A percentile compares a stretch with the other conserved stretches of the same genome.
phyloP scores from a whole-genome alignment of 2,797 vertebrate genomes.

The Eutrigla gurnardus region DNA sequence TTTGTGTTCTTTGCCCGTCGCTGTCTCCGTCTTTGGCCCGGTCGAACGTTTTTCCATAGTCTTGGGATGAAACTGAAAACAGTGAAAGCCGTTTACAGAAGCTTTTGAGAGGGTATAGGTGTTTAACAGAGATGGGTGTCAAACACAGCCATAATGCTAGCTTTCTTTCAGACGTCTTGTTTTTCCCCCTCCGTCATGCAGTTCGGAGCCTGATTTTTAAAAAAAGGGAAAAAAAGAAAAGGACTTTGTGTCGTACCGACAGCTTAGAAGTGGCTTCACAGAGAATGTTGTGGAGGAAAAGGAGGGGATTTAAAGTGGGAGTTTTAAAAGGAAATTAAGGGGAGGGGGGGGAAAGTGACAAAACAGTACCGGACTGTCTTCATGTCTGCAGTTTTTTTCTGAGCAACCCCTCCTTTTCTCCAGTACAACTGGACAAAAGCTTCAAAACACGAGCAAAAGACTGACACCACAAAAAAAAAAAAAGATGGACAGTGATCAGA shows the following conservation, averaged over 20 bases:
- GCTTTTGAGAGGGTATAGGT: slow-evolving; percentile 39
- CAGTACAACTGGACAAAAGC: slow-evolving; percentile 73
- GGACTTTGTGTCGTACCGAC: slow-evolving; percentile 74
- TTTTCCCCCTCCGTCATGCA: slow-evolving; percentile 29
- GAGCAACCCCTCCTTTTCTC: slow-evolving; percentile 68
- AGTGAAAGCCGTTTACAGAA: slow-evolving; percentile 57
- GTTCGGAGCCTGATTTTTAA: slow-evolving; percentile 31
- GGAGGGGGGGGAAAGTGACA: slow-evolving; percentile 57
- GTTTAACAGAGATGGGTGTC: slow-evolving; percentile 47
- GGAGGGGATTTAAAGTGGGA: slow-evolving; percentile 41
- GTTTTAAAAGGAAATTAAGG: slow-evolving; percentile 40
- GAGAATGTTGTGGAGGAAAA: slow-evolving; percentile 56
- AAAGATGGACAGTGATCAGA: slow-evolving; percentile 70
- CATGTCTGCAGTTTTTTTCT: slow-evolving; percentile 64
- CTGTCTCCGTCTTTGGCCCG: slow-evolving; percentile 37
- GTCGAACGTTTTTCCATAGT: slow-evolving; percentile 42
- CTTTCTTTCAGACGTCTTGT: slow-evolving; percentile 46
- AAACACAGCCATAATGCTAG: slow-evolving; percentile 28
- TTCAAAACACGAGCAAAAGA: slow-evolving; percentile 52
- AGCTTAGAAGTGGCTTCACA: slow-evolving; percentile 69
- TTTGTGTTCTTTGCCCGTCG: slow-evolving; percentile 26
- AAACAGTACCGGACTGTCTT: slow-evolving; percentile 88
- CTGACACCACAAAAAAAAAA: slow-evolving; percentile 44
- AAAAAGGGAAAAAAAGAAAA: slow-evolving; percentile 28
- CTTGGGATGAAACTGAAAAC: slow-evolving; percentile 45